Conservation (phyloP, 2,113 vertebrate species). For the Melanerpes formicivorus region DNA sequence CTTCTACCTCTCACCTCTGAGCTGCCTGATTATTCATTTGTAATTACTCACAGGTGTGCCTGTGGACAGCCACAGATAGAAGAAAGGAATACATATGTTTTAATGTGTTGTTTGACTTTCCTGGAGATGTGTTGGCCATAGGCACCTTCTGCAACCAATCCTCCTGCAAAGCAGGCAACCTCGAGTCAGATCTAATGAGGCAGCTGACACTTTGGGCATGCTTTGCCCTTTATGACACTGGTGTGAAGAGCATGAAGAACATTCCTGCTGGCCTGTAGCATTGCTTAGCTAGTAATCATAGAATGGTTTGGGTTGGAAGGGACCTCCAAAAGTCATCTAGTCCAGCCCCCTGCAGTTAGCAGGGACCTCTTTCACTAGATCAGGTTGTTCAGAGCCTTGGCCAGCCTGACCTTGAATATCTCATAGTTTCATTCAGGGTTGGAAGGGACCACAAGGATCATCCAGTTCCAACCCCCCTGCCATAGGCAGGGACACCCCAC, state of each 20-base stretch:
- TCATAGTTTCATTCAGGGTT: too few species aligned
- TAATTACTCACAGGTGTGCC: neutral
- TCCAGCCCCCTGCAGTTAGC: too few species aligned
- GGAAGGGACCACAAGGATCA: too few species aligned
- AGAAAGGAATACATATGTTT: neutral
- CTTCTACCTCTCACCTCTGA: neutral
- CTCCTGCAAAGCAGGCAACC: neutral
- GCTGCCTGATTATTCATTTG: neutral
- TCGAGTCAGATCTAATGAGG: neutral
- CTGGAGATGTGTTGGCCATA: neutral
- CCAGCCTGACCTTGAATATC: too few species aligned
- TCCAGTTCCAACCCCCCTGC: too few species aligned
- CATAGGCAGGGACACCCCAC: too few species aligned
- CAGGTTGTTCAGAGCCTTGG: too few species aligned
- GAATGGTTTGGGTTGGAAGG: too few species aligned
- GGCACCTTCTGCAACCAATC: neutral
- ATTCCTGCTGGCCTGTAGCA: neutral
- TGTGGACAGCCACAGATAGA: neutral
- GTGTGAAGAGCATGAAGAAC: neutral
- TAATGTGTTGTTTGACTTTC: neutral
- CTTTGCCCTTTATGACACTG: neutral
- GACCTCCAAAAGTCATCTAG: too few species aligned
- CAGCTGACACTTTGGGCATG: neutral
- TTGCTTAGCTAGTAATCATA: neutral
- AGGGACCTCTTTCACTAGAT: too few species aligned